phyloP scores from a whole-genome alignment of 2,888 invertebrate genomes.

The Synergus gifuensis region DNA sequence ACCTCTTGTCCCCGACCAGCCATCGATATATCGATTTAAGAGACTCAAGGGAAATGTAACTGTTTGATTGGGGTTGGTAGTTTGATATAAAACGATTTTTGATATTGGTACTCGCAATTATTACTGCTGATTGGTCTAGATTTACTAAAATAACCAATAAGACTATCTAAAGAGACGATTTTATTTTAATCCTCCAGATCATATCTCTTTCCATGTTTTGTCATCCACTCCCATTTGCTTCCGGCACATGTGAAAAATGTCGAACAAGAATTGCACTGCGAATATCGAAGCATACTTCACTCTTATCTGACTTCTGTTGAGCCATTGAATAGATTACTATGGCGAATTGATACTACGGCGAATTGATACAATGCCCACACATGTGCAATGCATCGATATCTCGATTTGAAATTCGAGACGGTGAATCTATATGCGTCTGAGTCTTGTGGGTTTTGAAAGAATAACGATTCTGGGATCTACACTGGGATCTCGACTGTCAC shows the following conservation, averaged over 20 bases:
- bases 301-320: constrained; percentile 30
- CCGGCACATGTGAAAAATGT: constrained; percentile 19
- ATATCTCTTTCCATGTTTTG: constrained; percentile 14
- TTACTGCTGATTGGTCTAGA: neutral
- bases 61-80: no score
- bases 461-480: neutral
- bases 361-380: constrained; percentile 31
- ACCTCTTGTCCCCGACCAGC: constrained; percentile 13
- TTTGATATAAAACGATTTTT: no score
- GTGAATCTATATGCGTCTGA: neutral
- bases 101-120: neutral
- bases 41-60: neutral
- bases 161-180: neutral
- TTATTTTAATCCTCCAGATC: neutral
- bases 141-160: neutral
- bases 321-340: constrained; percentile 30
- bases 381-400: constrained; percentile 18
- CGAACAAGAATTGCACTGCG: constrained; percentile 14
- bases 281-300: constrained; percentile 12
- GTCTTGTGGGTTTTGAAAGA: neutral
- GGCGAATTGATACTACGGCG: constrained; percentile 28
- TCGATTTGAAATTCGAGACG: constrained; percentile 23
- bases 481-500: neutral
- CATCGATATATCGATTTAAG: constrained; percentile 39
- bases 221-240: constrained; percentile 36